Conservation (phyloP, 2,113 vertebrate genomes). For the Cyanoliseus patagonus region DNA sequence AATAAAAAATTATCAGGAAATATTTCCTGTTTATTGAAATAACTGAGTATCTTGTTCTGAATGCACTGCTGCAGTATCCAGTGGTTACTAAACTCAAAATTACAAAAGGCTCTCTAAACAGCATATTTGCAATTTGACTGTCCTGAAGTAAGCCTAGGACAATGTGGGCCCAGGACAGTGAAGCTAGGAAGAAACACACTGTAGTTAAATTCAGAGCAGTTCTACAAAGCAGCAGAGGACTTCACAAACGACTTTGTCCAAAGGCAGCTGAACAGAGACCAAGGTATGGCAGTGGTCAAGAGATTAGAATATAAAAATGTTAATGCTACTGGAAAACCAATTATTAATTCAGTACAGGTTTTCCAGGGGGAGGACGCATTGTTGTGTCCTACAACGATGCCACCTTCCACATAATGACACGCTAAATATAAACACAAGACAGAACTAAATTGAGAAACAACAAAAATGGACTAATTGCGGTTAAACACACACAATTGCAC, state of each 20-base stretch:
- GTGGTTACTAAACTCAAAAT: background rate
- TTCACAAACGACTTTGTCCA: background rate
- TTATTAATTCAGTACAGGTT: background rate
- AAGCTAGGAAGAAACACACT: background rate
- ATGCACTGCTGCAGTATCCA: background rate
- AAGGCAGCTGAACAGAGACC: background rate
- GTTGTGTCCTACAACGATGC: background rate
- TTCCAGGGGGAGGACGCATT: background rate
- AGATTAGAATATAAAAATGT: background rate
- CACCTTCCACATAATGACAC: background rate
- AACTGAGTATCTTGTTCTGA: background rate
- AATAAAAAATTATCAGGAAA: background rate
- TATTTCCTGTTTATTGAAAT: background rate
- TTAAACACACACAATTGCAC: background rate
- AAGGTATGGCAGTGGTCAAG: background rate
- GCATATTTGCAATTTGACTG: background rate
- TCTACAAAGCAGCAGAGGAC: background rate
- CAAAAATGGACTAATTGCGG: background rate
- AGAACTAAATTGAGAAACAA: background rate
- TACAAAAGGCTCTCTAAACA: background rate
- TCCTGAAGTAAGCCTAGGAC: background rate
- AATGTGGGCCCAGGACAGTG: background rate
- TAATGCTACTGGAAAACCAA: background rate
- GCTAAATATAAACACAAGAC: background rate
- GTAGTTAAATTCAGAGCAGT: background rate